Evolutionary conservation across 1,140 invertebrate genomes (phyloP).

Genomic region (Halictus rubicundus): DNA sequence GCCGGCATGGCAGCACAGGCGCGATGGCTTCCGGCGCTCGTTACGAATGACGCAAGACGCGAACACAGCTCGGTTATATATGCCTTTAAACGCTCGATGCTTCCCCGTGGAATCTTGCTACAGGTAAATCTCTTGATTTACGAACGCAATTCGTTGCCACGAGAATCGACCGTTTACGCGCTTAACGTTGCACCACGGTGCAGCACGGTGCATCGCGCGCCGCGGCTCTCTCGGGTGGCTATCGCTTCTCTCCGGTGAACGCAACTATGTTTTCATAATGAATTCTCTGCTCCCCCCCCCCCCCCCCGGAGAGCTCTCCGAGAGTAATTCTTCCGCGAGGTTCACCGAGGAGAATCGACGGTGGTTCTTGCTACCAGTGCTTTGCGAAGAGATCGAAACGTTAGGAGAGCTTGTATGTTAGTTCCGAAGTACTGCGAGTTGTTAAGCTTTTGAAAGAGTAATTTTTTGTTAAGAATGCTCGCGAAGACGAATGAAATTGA

Average conservation of each 20-base stretch:
- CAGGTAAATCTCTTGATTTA: slow-evolving; percentile 42
- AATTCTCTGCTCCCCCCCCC: neutral
- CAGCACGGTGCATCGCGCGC: too few relatives aligned
- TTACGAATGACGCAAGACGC: slow-evolving; percentile 13
- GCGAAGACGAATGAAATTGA: too few relatives aligned
- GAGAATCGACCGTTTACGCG: slow-evolving; percentile 17
- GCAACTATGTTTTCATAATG: slow-evolving; percentile 16
- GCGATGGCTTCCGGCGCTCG: neutral
- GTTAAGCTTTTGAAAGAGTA: too few relatives aligned
- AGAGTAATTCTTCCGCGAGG: neutral
- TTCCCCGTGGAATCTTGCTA: slow-evolving; percentile 12
- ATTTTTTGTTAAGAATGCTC: too few relatives aligned
- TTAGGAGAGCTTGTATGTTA: too few relatives aligned
- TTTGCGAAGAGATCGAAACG: too few relatives aligned
- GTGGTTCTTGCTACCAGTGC: too few relatives aligned
- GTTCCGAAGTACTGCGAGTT: too few relatives aligned
- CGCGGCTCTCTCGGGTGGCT: neutral
- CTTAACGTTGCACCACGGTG: neutral
- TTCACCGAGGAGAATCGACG: neutral
- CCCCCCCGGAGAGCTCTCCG: too few relatives aligned
- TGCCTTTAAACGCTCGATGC: slow-evolving; percentile 39
- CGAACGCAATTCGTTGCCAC: slow-evolving; percentile 24
- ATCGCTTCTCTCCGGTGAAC: neutral
- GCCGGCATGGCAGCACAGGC: neutral
- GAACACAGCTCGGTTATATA: slow-evolving; percentile 17